Evolutionary conservation across 2,888 invertebrate species (phyloP), one percentile per base, ranked within the genome.

Genomic region (Thereva nobilitata): DNA sequence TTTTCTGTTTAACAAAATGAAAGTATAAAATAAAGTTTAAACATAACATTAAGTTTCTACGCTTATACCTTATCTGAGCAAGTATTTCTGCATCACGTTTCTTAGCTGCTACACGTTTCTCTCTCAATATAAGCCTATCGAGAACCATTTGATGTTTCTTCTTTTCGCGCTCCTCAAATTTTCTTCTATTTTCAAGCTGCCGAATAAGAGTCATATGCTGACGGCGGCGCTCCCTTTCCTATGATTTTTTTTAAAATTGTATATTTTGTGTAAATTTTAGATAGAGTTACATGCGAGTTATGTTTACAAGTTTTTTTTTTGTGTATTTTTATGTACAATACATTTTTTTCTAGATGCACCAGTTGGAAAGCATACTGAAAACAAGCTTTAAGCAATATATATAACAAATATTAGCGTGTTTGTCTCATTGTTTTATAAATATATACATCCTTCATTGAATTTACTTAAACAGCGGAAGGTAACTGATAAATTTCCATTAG

Each of bases 151-250:
- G 80, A 72, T 81, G 81, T 73, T 87, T 86, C 57, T 88, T 84
- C 74, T 85, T 80, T 76, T 93, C 93, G 7, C 92, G 84, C 74
- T 93, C 95, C 77, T 96, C 95, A 82, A 92, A 89, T 75, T 93
- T 88, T 72, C 94, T 87, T 23, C 95, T 86, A 69, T 89, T 86
- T 78, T 97, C 96, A 69, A 97, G 79, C 56, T 94, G 92, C 38
- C 94, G 89, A 53, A 96, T 91, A 68, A 96, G 84, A 1, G 93
- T 86, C 83, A 94, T 92, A 79, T 97, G 97, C 76, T 97, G 96
- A 34, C 93, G 86, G 74, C 94, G 84, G 73, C 95, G 84, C 80
- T 96, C 95, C 45, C 93, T 85, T 78, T 95, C 95, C 93, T 93
- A 57, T 54, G n/a, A 47, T 44, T 23, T 41, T 37, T 42, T 42